A percentile compares a stretch with the other conserved stretches of the same genome.
Evolutionary conservation across 92 coral and sea anemone genomes (phyloP).

Genomic region (Ricordea florida): DNA sequence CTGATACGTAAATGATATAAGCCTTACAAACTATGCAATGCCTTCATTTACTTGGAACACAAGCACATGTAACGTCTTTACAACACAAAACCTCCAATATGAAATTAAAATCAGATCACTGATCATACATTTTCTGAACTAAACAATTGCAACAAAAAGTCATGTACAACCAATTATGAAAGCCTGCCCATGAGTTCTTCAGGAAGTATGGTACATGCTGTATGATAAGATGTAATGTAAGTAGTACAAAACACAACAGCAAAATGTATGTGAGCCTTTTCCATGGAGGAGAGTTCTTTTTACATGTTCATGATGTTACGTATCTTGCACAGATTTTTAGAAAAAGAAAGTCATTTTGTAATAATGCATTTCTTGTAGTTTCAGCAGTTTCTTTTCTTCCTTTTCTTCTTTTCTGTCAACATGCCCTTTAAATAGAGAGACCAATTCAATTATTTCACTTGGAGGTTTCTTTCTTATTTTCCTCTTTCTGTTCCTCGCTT

Average conservation of each 20-base stretch:
- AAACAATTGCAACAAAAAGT: too few species aligned
- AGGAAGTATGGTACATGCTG: too few species aligned
- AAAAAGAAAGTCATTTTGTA: slow-evolving; percentile 29
- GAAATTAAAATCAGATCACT: too few species aligned
- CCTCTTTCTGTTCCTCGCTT: slow-evolving; percentile 13
- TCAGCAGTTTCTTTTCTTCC: slow-evolving; percentile 25
- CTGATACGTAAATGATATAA: not conserved
- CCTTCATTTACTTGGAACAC: not conserved
- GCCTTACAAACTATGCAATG: not conserved
- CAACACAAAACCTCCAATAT: too few species aligned
- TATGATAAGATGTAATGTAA: too few species aligned
- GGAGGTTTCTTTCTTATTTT: slow-evolving; percentile 30
- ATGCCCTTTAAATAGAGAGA: slow-evolving; percentile 30
- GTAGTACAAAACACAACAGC: not conserved
- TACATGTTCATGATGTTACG: not conserved
- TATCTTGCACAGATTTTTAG: slow-evolving; percentile 24
- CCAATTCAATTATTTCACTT: slow-evolving; percentile 32
- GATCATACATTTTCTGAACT: too few species aligned
- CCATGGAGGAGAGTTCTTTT: not conserved
- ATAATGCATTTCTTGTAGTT: slow-evolving; percentile 33
- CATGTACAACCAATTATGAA: too few species aligned
- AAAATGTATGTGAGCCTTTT: not conserved
- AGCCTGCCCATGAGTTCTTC: too few species aligned
- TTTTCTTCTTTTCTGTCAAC: slow-evolving; percentile 35
- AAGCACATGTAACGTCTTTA: too few species aligned